phyloP scores from a whole-genome alignment of 2,888 invertebrate genomes.

The Odontocolon sp. region DNA sequence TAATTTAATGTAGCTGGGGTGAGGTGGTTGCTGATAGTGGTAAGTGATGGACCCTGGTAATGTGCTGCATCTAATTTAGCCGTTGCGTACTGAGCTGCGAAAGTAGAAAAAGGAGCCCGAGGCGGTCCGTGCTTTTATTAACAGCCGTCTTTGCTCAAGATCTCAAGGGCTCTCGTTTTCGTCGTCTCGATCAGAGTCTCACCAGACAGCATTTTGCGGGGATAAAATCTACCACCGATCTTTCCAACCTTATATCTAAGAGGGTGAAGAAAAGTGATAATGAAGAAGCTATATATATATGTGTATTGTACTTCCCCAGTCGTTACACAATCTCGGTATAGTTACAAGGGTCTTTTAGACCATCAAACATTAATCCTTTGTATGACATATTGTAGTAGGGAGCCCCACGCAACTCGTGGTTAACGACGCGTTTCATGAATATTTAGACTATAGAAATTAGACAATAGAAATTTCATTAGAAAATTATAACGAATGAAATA shows the following conservation, averaged over 20 bases:
- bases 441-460: not conserved
- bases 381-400: not conserved
- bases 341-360: not conserved
- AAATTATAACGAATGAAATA: not conserved
- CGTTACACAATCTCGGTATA: not conserved
- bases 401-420: not conserved
- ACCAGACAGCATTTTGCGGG: not conserved
- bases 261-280: too few species aligned
- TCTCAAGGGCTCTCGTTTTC: not conserved
- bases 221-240: too few species aligned
- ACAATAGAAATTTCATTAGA: too few species aligned
- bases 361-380: not conserved
- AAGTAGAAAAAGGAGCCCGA: slow-evolving; percentile 27
- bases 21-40: slow-evolving; percentile 69
- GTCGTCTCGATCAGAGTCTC: not conserved
- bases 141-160: slow-evolving; percentile 43
- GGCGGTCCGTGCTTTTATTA: slow-evolving; percentile 73
- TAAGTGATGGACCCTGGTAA: slow-evolving; percentile 79
- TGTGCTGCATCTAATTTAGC: slow-evolving; percentile 79
- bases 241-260: too few species aligned
- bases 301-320: too few species aligned
- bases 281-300: too few species aligned
- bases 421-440: slow-evolving; percentile 27
- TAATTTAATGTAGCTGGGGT: slow-evolving; percentile 57
- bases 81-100: slow-evolving; percentile 45